Conservation (phyloP, 2,888 invertebrate genomes). For the Pristionchus japonicus region DNA sequence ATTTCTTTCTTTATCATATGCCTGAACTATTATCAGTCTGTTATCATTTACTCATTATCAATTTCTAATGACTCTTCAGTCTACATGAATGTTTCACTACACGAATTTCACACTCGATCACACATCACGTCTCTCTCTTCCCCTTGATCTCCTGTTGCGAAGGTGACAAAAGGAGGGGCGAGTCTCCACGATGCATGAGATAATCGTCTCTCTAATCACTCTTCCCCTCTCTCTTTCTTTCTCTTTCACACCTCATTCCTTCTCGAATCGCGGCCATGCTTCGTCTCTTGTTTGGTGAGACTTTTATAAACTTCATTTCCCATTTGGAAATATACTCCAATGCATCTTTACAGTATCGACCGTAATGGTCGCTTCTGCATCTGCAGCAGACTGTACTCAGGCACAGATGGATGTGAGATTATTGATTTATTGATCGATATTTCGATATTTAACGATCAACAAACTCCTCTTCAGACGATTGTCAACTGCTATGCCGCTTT, state of each 20-base stretch:
- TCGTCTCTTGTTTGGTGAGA: constrained; percentile 20
- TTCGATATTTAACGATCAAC: too few species aligned
- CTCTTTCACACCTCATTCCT: neutral
- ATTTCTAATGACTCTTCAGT: neutral
- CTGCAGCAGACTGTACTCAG: neutral
- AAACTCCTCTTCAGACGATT: constrained; percentile 3
- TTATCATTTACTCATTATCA: neutral
- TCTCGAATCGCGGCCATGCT: neutral
- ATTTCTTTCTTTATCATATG: too few species aligned
- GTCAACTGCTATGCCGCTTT: neutral
- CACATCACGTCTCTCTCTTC: neutral
- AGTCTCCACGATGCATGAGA: neutral
- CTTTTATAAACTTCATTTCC: neutral
- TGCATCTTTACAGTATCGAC: neutral
- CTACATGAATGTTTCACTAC: neutral
- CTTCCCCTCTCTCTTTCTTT: neutral
- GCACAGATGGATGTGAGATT: constrained; percentile 29
- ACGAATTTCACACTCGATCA: neutral
- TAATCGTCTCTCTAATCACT: neutral
- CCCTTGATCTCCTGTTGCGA: neutral
- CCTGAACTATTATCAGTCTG: too few species aligned
- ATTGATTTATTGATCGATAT: too few species aligned
- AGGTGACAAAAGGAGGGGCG: neutral
- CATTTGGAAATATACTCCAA: neutral
- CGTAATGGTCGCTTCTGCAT: neutral